A percentile compares a stretch with the other conserved stretches of the same genome.
These are phyloP conservation scores for Oithona nana DNA, from an alignment of 2,888 invertebrate genomes.

Conservation along the genomic window DNA sequence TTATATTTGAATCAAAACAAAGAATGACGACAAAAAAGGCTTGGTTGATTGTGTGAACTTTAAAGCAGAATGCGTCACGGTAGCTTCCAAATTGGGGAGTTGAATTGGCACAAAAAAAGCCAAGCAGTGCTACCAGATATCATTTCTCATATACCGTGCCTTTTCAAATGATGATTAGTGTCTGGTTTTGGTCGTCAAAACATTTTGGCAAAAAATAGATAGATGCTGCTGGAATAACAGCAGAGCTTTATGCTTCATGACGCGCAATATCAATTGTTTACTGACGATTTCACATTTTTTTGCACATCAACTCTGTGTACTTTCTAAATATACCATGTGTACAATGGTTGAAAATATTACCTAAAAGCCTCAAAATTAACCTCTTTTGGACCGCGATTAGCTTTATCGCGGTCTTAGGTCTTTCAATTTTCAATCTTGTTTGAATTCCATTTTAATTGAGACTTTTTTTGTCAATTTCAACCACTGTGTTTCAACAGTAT, in stretches of 20 bases:
- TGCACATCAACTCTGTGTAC: too few relatives aligned
- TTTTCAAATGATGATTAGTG: background rate
- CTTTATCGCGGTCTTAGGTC: too few relatives aligned
- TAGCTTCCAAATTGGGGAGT: background rate
- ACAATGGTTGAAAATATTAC: too few relatives aligned
- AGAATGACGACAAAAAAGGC: background rate
- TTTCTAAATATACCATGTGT: too few relatives aligned
- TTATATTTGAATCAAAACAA: background rate
- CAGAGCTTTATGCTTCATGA: background rate
- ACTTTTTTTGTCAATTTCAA: background rate
- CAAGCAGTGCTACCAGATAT: background rate
- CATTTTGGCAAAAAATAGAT: background rate
- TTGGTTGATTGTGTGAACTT: background rate
- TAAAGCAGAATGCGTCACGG: background rate
- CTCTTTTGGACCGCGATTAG: too few relatives aligned
- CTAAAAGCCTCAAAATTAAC: too few relatives aligned
- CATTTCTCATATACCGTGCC: background rate
- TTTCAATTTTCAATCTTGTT: too few relatives aligned
- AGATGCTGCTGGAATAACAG: background rate
- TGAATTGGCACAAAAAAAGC: background rate
- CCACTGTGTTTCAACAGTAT: background rate
- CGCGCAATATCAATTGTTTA: too few relatives aligned
- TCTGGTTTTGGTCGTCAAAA: background rate
- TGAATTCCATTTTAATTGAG: too few relatives aligned
- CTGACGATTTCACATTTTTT: too few relatives aligned